Base-by-base conservation (phyloP, 2,888 invertebrate genomes). In the Drosophila nigritarsus region DNA sequence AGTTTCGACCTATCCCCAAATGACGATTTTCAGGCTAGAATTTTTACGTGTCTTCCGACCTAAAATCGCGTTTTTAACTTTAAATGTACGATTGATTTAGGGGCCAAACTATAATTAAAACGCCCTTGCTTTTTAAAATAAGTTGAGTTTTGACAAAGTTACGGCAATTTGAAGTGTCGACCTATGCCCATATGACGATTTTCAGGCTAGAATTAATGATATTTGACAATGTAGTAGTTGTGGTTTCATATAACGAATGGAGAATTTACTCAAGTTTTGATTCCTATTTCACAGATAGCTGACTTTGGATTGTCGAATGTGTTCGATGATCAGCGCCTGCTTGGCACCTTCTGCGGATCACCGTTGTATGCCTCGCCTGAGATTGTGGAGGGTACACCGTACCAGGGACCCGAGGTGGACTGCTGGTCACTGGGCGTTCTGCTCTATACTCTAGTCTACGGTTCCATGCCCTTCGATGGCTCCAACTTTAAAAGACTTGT, bases 391-490 rank as follows among this genome's bases (percentile, higher is more conserved):
- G 99, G 99, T 75, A 97, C 97, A 11, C 98, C 99, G 0, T 99
- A 99, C 92, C 97, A 97, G 91, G 99, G 99, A 8, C 99, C 99
- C 5, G 99, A 99, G 95, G 99, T 97, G 59, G 97, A 97, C 91
- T 97, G 97, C 92, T 97, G 97, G 99, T 99, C 99, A 30, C 94
- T 99, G 74, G 99, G 99, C 64, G 99, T 99, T 56, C 95, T 99
- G 55, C 94, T 99, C 13, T 99, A 99, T 93, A 99, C 99, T 54
- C 95, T 99, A 91, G 99, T 99, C 81, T 99, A 99, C 93, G 99
- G 99, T 85, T 98, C 99, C 79, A 99, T 99, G 99, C 99, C 97
- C 62, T 99, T 99, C 93, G 99, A 99, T 94, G 99, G 99, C 73
- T 98, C 98, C 76, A 99, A 99, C 94, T 99, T 99, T 94, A 98